These are phyloP conservation scores for Heliconius cydno DNA, from an alignment of 2,888 invertebrate genomes.

Conservation along the genomic window DNA sequence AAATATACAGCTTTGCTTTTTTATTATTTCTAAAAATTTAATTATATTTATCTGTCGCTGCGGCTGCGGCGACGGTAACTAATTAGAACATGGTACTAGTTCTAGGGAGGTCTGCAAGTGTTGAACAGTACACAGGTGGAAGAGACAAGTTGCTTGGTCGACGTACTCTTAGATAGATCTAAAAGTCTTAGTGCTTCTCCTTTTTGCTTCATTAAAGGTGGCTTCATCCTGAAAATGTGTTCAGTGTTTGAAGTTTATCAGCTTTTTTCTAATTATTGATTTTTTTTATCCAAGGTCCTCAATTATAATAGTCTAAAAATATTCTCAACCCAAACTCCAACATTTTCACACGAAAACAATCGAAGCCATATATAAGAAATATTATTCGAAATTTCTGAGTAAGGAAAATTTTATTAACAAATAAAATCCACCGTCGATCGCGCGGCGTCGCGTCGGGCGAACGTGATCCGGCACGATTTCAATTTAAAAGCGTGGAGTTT, in stretches of 20 bases:
- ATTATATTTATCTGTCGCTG: no score
- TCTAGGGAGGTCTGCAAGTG: neutral
- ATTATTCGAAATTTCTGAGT: no score
- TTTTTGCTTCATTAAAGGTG: neutral
- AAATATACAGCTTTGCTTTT: no score
- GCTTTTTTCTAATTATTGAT: no score
- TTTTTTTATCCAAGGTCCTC: no score
- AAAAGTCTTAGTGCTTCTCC: neutral
- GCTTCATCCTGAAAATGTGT: no score
- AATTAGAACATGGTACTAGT: no score
- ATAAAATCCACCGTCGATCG: conserved; percentile 17
- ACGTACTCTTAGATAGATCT: neutral
- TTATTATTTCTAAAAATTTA: neutral
- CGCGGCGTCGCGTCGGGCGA: neutral
- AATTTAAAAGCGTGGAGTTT: conserved; percentile 13
- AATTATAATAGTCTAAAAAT: neutral
- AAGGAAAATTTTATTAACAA: conserved; percentile 13
- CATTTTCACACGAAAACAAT: neutral
- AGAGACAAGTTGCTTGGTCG: neutral
- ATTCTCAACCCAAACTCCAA: neutral
- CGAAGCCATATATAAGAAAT: no score
- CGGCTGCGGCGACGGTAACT: no score
- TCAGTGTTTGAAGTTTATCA: no score
- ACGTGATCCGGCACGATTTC: conserved; percentile 23
- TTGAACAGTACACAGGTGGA: neutral